phyloP scores from a whole-genome alignment of 35 echinoderm and acorn worm species.

The Nesometra sesokonis region DNA sequence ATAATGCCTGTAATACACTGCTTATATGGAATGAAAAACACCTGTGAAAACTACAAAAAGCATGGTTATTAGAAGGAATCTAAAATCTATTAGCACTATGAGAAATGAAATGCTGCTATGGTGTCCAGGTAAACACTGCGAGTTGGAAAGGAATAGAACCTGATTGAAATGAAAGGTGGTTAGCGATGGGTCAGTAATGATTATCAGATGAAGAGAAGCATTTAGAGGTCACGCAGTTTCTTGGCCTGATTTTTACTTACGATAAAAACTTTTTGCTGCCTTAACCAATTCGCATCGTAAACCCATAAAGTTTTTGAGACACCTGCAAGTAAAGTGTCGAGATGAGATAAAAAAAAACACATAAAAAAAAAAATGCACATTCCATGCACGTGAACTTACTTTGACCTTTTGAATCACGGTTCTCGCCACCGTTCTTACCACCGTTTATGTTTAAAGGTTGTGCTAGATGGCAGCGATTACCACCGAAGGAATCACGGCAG shows the following conservation, averaged over 20 bases:
- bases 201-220: neutral
- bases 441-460: neutral
- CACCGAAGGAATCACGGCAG: neutral
- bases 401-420: neutral
- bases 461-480: neutral
- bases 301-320: neutral
- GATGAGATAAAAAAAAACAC: neutral
- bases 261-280: neutral
- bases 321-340: neutral
- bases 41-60: neutral
- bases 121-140: neutral
- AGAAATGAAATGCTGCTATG: neutral
- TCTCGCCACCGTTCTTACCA: neutral
- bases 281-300: neutral
- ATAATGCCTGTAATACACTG: too few relatives aligned
- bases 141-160: neutral
- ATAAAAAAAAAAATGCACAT: neutral
- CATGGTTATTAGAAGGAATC: neutral
- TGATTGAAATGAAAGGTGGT: neutral
- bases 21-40: too few relatives aligned
- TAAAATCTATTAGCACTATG: neutral
- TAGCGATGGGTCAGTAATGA: neutral
- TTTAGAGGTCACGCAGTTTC: neutral
- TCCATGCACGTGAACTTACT: neutral
- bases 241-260: neutral